A percentile compares a stretch with the other conserved stretches of the same genome.
Evolutionary conservation across 1,140 invertebrate genomes (phyloP).

Genomic region (Saxidomus purpurata): DNA sequence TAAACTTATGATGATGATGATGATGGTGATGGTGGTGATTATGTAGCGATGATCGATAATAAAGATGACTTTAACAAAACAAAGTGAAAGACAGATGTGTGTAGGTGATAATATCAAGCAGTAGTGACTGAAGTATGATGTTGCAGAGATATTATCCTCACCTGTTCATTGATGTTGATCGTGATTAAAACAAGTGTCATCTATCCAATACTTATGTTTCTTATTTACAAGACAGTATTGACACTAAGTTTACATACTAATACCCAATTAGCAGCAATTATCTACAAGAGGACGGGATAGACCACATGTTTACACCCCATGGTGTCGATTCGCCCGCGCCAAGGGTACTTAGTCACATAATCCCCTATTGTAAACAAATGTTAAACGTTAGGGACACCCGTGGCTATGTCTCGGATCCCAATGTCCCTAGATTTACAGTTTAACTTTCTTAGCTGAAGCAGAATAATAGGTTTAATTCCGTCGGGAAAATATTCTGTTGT

Average conservation of each 20-base stretch:
- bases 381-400: slow-evolving; percentile 12
- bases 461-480: neutral
- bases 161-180: neutral
- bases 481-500: neutral
- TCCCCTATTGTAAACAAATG: neutral
- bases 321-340: slow-evolving; percentile 54
- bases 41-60: slow-evolving; percentile 53
- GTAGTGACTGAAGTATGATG: slow-evolving; percentile 20
- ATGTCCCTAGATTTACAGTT: neutral
- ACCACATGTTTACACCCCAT: slow-evolving; percentile 52
- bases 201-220: neutral
- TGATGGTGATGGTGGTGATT: slow-evolving; percentile 59
- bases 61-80: slow-evolving; percentile 45
- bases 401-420: neutral
- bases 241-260: slow-evolving; percentile 6
- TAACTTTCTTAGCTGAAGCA: slow-evolving; percentile 1
- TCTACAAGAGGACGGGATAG: slow-evolving; percentile 3
- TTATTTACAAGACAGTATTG: neutral
- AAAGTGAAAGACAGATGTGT: too few relatives aligned
- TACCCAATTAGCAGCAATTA: slow-evolving; percentile 19
- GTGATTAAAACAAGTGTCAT: slow-evolving; percentile 15
- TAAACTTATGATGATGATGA: slow-evolving; percentile 64
- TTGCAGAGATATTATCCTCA: neutral
- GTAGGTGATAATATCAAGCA: too few relatives aligned
- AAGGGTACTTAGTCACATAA: slow-evolving; percentile 30